Percentiles rank a stretch among this genome's conserved stretches.
Evolutionary conservation across 2,888 invertebrate genomes (phyloP).

Genomic region (Copidosoma aretas): DNA sequence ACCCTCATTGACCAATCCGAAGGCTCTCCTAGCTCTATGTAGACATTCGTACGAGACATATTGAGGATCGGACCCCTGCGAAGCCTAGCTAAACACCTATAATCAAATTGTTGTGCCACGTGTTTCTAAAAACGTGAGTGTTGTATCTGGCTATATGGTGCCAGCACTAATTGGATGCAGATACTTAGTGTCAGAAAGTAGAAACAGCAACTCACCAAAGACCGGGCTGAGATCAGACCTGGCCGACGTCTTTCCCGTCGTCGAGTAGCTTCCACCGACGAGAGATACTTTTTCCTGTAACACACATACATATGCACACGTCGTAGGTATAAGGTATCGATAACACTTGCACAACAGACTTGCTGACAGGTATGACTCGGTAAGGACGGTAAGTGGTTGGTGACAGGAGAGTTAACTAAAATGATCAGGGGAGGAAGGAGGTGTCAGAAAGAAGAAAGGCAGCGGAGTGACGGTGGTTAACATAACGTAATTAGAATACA

Average conservation of each 20-base stretch:
- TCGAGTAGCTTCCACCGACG: slow-evolving; percentile 74
- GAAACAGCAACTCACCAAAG: slow-evolving; percentile 76
- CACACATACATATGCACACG: slow-evolving; percentile 55
- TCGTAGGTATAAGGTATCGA: slow-evolving; percentile 22
- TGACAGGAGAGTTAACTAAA: neutral
- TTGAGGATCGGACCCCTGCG: no score
- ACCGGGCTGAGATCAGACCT: slow-evolving; percentile 88
- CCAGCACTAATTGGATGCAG: no score
- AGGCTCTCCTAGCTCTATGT: no score
- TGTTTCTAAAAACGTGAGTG: no score
- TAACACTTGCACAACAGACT: no score
- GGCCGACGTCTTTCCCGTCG: slow-evolving; percentile 77
- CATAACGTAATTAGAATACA: no score
- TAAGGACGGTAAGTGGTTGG: slow-evolving; percentile 16
- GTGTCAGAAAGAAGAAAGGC: neutral
- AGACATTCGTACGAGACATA: no score
- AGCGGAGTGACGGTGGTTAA: neutral
- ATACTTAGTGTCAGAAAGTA: no score
- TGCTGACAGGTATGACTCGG: slow-evolving; percentile 32
- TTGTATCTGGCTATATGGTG: no score
- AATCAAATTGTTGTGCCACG: no score
- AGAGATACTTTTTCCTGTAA: slow-evolving; percentile 75
- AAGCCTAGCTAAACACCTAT: no score
- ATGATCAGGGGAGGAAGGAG: neutral
- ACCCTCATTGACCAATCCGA: no score